These are phyloP conservation scores for Mesembrinibis cayennensis DNA, from an alignment of 2,113 vertebrate genomes.

Conservation along the genomic window DNA sequence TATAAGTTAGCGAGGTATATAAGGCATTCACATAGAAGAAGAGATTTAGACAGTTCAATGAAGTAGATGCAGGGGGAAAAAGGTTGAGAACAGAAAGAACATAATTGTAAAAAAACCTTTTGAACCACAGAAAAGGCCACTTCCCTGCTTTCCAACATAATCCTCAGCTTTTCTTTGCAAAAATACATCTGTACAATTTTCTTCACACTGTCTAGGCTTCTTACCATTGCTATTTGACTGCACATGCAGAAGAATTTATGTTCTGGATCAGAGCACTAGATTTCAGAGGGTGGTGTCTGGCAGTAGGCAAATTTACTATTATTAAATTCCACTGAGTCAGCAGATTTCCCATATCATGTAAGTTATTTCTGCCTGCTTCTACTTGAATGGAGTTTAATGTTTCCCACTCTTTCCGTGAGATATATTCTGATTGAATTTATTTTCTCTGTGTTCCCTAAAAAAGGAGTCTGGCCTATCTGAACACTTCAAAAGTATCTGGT, in stretches of 20 bases:
- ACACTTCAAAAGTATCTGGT: background rate
- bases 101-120: background rate
- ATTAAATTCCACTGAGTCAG: background rate
- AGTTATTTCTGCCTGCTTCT: background rate
- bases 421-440: background rate
- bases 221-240: background rate
- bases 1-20: background rate
- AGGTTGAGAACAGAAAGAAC: background rate
- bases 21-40: background rate
- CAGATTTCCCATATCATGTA: background rate
- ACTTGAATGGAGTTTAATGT: background rate
- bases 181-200: background rate
- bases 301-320: background rate
- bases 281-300: background rate
- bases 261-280: background rate
- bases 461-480: background rate
- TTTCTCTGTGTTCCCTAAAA: background rate
- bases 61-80: background rate
- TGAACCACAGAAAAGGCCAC: background rate
- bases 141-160: background rate
- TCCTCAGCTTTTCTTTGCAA: background rate
- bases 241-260: background rate
- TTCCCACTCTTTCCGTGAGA: background rate
- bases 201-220: background rate
- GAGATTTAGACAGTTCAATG: background rate